These are phyloP conservation scores for Oryzias melastigma DNA, from an alignment of 2,113 vertebrate species.

Conservation along the genomic window DNA sequence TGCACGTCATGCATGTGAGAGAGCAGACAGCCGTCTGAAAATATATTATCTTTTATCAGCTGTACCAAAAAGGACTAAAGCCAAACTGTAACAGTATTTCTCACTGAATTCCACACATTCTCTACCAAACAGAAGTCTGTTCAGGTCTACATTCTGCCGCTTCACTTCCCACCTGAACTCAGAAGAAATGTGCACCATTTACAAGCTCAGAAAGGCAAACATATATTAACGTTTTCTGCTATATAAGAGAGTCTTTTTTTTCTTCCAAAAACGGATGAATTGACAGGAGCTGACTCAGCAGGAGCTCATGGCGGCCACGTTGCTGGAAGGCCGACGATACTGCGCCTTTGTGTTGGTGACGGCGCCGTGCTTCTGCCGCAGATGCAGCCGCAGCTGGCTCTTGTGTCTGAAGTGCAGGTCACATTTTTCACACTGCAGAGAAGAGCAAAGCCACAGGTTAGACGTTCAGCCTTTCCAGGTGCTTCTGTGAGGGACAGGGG, in stretches of 20 bases:
- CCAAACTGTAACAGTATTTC: slow-evolving; percentile 50
- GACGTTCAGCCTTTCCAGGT: not conserved
- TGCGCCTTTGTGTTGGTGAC: slow-evolving; percentile 97
- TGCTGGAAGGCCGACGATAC: slow-evolving; percentile 79
- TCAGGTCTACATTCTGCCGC: slow-evolving; percentile 57
- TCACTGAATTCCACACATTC: not conserved
- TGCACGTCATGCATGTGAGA: slow-evolving; percentile 85
- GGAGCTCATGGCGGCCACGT: slow-evolving; percentile 74
- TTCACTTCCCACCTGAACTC: slow-evolving; percentile 38
- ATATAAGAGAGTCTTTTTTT: slow-evolving; percentile 26
- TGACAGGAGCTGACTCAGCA: slow-evolving; percentile 75
- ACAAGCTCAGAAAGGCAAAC: slow-evolving; percentile 39
- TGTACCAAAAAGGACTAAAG: slow-evolving; percentile 50
- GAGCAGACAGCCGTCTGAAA: slow-evolving; percentile 89
- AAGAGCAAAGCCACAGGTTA: not conserved
- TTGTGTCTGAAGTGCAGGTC: slow-evolving; percentile 98
- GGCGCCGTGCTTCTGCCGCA: slow-evolving; percentile 95
- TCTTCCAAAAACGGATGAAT: slow-evolving; percentile 17
- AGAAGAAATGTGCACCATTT: slow-evolving; percentile 32
- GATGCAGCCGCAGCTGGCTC: slow-evolving; percentile 95
- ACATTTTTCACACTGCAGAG: slow-evolving; percentile 91
- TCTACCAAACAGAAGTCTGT: slow-evolving; percentile 23
- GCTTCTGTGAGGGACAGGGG: slow-evolving; percentile 15
- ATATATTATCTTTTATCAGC: slow-evolving; percentile 79
- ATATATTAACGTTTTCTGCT: slow-evolving; percentile 10